Evolutionary conservation across 2,888 invertebrate genomes (phyloP), one percentile per base, ranked within the genome.

Genomic region (Caenorhabditis sp.): DNA sequence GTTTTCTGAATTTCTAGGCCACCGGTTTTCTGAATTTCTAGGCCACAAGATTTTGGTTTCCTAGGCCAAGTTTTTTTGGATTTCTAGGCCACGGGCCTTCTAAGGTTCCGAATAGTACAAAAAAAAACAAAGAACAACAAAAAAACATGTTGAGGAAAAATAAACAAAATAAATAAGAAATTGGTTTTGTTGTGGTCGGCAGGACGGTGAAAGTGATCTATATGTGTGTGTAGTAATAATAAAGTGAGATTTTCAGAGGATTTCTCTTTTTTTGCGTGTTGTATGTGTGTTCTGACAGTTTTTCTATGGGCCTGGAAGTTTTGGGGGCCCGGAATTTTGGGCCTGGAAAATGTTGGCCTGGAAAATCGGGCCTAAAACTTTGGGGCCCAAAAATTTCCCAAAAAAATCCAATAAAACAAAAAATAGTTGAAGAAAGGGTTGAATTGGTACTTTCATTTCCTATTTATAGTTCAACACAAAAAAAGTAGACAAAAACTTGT

Each of bases 231-330:
- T 43, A 43, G 43, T 43, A 43, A 43, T 43, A 43, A 43, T n/a
- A n/a, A n/a, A n/a, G n/a, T 43, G 43, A 43, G 43, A 43, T 43
- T 43, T 43, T 43, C 43, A 43, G 43, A 43, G 43, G 43, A 43
- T 43, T 43, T 43, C 31, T 31, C 31, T 31, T 31, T 31, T 31
- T 31, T 31, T n/a, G n/a, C n/a, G n/a, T n/a, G n/a, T n/a, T n/a
- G n/a, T n/a, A n/a, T n/a, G n/a, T n/a, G n/a, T n/a, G n/a, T n/a
- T n/a, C n/a, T n/a, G n/a, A n/a, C n/a, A n/a, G n/a, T n/a, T 36
- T 36, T 5, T 36, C 5, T 12, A 5, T 8, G 12, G 12, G 12
- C 5, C 36, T 36, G 12, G 12, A 36, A 36, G 12, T 36, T 36
- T 36, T 5, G 5, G 36, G 31, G 31, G 31, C 31, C 31, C 4